These are phyloP conservation scores for Phasia obesa DNA, from an alignment of 2,888 invertebrate genomes.

Conservation along the genomic window DNA sequence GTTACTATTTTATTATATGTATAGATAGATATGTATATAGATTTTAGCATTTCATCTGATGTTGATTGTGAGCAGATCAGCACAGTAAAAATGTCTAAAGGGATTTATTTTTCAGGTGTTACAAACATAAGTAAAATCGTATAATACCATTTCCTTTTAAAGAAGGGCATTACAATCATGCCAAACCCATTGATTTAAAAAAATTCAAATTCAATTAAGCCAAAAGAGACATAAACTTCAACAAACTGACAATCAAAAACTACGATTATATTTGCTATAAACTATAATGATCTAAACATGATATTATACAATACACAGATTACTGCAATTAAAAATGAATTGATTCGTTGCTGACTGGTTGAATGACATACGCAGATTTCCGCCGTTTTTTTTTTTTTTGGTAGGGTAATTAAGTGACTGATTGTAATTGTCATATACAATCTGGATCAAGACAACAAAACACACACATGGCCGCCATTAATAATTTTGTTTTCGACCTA, in stretches of 20 bases:
- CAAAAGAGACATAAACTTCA: slow-evolving; percentile 3
- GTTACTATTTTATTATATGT: too few species aligned
- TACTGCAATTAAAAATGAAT: slow-evolving; percentile 18
- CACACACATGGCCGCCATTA: slow-evolving; percentile 58
- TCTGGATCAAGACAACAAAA: slow-evolving; percentile 18
- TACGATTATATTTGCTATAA: slow-evolving; percentile 49
- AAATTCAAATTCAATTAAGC: slow-evolving; percentile 57
- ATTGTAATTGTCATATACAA: slow-evolving; percentile 21
- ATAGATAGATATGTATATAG: too few species aligned
- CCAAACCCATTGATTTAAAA: slow-evolving; percentile 47
- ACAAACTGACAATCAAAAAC: slow-evolving; percentile 53
- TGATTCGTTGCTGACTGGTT: slow-evolving; percentile 3
- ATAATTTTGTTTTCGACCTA: slow-evolving; percentile 59
- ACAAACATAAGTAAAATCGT: neutral
- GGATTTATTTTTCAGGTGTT: neutral
- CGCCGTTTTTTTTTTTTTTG: slow-evolving; percentile 46
- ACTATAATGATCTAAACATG: slow-evolving; percentile 56
- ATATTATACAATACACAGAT: slow-evolving; percentile 17
- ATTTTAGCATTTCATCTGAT: too few species aligned
- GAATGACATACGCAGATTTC: slow-evolving; percentile 66
- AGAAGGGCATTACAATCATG: neutral
- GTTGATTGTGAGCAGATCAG: too few species aligned
- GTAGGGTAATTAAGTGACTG: neutral
- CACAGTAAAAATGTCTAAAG: too few species aligned
- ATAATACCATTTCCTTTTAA: neutral